A percentile compares a stretch with the other conserved stretches of the same genome.
Conservation (phyloP, 1,140 invertebrate genomes). For the Heliconius congener region DNA sequence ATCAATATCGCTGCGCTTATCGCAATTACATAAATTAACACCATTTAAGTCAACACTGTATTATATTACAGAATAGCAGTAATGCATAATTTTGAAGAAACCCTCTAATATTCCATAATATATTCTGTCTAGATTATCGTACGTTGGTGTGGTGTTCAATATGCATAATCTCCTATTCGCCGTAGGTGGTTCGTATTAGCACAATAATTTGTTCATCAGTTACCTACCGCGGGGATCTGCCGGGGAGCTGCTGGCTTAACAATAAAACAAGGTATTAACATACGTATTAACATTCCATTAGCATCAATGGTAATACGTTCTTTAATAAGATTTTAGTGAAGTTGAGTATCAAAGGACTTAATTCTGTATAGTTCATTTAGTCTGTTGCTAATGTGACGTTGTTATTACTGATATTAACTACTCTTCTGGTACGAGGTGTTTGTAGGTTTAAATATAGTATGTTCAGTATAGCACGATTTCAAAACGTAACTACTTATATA, state of each 20-base stretch:
- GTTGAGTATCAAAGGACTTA: neutral
- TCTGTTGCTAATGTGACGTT: neutral
- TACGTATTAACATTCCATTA: conserved; percentile 4
- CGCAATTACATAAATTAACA: neutral
- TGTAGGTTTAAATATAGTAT: no score
- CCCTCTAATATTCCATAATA: neutral
- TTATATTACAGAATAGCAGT: neutral
- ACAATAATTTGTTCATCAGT: conserved; percentile 21
- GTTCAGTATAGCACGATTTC: no score
- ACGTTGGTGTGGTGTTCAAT: conserved; percentile 1
- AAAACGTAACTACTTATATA: no score
- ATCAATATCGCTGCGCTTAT: no score
- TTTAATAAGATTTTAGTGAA: neutral
- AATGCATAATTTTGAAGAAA: neutral
- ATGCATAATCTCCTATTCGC: conserved; percentile 21
- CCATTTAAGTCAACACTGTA: neutral
- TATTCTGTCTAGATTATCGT: neutral
- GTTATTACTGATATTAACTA: neutral
- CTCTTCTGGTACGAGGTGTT: no score
- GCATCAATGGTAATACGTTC: conserved; percentile 22
- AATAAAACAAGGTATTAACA: conserved; percentile 6
- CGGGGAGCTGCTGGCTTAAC: conserved; percentile 3
- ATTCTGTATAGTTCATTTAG: neutral
- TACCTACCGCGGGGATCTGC: neutral
- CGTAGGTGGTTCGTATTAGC: conserved; percentile 22